These are phyloP conservation scores for Glomeris maerens DNA, from an alignment of 1,140 invertebrate species.

Conservation along the genomic window DNA sequence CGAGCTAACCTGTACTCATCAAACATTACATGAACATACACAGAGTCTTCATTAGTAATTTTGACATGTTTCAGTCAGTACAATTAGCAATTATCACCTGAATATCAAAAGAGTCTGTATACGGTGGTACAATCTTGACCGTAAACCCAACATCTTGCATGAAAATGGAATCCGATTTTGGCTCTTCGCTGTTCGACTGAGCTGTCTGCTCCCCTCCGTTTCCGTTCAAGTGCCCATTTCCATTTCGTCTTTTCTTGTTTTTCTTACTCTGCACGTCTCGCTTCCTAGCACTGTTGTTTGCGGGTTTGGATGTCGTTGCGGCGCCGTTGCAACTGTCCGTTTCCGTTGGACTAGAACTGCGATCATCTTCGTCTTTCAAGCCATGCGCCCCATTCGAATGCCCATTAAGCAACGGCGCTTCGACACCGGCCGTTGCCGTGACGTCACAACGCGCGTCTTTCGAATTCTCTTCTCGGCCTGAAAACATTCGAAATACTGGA, in stretches of 20 bases:
- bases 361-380: no score
- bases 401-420: no score
- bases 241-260: slow-evolving; percentile 8
- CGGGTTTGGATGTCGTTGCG: no score
- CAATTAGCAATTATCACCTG: slow-evolving; percentile 42
- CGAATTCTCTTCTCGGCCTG: no score
- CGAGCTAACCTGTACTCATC: slow-evolving; percentile 59
- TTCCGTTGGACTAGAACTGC: no score
- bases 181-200: background rate
- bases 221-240: slow-evolving; percentile 1
- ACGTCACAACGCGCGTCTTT: no score
- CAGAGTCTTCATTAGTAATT: background rate
- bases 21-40: background rate
- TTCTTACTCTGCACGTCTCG: slow-evolving; percentile 10
- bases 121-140: slow-evolving; percentile 77
- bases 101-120: slow-evolving; percentile 77
- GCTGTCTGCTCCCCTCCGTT: slow-evolving; percentile 6
- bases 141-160: slow-evolving; percentile 88
- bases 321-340: no score
- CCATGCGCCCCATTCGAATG: no score
- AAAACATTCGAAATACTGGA: no score
- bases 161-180: slow-evolving; percentile 54
- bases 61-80: background rate
- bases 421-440: no score
- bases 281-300: no score